Percentiles rank a stretch among this genome's conserved stretches.
Evolutionary conservation across 1,140 invertebrate genomes (phyloP).

Genomic region (Drosophila arawakana): DNA sequence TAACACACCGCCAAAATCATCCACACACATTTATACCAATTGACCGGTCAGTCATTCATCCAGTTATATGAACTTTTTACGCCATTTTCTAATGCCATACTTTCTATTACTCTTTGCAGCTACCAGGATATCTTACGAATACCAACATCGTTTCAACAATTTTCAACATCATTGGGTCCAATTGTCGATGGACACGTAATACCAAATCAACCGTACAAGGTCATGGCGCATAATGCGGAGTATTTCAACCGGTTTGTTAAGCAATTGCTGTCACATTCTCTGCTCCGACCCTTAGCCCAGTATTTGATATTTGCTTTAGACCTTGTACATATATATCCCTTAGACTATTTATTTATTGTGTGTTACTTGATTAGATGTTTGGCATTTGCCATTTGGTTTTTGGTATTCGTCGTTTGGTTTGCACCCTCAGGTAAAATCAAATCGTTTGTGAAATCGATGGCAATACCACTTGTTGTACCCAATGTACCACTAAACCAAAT

Average conservation of each 20-base stretch:
- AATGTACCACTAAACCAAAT: conserved; percentile 47
- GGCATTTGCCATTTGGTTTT: conserved; percentile 32
- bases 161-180: conserved; percentile 91
- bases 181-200: conserved; percentile 93
- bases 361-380: conserved; percentile 79
- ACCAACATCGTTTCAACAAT: conserved; percentile 87
- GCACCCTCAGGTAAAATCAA: conserved; percentile 67
- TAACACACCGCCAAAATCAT: neutral
- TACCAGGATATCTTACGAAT: conserved; percentile 90
- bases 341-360: conserved; percentile 70
- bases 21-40: neutral
- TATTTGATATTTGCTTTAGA: conserved; percentile 62
- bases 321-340: conserved; percentile 40
- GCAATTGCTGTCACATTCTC: conserved; percentile 62
- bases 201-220: conserved; percentile 90
- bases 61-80: conserved; percentile 72
- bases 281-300: conserved; percentile 23
- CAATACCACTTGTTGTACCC: conserved; percentile 58
- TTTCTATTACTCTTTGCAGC: conserved; percentile 84
- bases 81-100: conserved; percentile 53
- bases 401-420: neutral
- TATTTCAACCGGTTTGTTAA: conserved; percentile 87
- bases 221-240: conserved; percentile 90
- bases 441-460: conserved; percentile 66
- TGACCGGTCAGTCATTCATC: conserved; percentile 44